phyloP scores from a whole-genome alignment of 1,140 invertebrate species.

The Dreissena polymorpha region DNA sequence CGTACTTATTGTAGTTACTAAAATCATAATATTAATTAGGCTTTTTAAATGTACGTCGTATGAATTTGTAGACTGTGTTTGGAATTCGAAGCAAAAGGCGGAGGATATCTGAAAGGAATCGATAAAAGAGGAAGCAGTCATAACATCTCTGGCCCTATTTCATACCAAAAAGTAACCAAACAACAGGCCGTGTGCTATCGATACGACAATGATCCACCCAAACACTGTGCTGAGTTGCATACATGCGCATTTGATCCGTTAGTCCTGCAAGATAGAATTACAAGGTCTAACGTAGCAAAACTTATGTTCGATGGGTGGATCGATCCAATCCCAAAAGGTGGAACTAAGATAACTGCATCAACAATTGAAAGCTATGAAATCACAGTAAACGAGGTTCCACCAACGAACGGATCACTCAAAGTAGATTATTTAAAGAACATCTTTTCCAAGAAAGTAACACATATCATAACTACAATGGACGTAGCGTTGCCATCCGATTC shows the following conservation, averaged over 20 bases:
- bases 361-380: constrained; percentile 1
- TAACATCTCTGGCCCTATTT: background rate
- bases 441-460: background rate
- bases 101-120: background rate
- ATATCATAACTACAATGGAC: too few species aligned
- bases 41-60: too few species aligned
- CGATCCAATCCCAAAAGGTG: background rate
- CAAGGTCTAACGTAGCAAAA: background rate
- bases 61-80: background rate
- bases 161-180: constrained; percentile 5
- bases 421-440: background rate
- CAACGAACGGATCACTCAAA: background rate
- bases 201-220: background rate
- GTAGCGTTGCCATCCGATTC: background rate
- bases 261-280: background rate
- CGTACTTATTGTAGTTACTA: too few species aligned
- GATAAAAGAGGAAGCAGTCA: constrained; percentile 2
- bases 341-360: background rate
- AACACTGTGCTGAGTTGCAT: background rate
- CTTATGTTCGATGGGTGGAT: background rate
- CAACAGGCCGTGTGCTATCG: background rate
- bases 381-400: constrained; percentile 2
- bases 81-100: constrained; percentile 1
- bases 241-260: background rate
- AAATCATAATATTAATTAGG: background rate